Base-by-base conservation (phyloP, 2,113 vertebrate genomes). In the Camelus bactrianus region DNA sequence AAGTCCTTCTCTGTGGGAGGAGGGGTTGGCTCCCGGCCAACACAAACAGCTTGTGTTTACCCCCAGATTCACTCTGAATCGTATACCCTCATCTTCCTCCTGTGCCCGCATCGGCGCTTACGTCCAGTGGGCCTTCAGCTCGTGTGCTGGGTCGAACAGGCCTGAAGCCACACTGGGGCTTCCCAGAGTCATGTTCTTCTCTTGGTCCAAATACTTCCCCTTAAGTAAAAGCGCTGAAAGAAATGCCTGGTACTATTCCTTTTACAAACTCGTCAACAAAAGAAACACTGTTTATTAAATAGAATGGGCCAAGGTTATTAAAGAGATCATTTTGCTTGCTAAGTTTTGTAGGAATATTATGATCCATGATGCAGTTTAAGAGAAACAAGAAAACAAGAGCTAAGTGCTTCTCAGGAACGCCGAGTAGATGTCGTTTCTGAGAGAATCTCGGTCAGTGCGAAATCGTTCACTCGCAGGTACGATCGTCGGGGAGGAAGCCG, bases 401-500 rank as follows among this genome's bases (percentile, higher is more conserved):
- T 12, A 22, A n/a, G 35, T 9, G 19, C 5, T 72, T 87, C 30
- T 85, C 13, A 22, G 58, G 42, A 42, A 13, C 46, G 20, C 35
- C 28, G 48, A n/a, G 50, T 38, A 32, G 56, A 46, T 13, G 4
- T 0, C 28, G 3, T 35, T 73, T 86, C 70, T 58, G 15, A 11
- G 60, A 69, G 65, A 48, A 28, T 67, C 73, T 35, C 35, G 11
- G 52, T n/a, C 56, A 12, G 14, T 30, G 20, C 3, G 22, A 4
- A 83, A 42, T 15, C 28, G 35, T 80, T 30, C n/a, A 1, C 19
- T 20, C 16, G 28, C n/a, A 62, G 38, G 42, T 8, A 38, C 9
- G 73, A 13, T 0, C 32, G 14, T 2, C 5, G 76, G 5, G 0
- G 13, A 28, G 1, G 9, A 28, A 3, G 0, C 4, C 17, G n/a